A percentile compares a stretch with the other conserved stretches of the same genome.
Conservation (phyloP, 2,113 vertebrate species). For the Hippopotamus amphibius region DNA sequence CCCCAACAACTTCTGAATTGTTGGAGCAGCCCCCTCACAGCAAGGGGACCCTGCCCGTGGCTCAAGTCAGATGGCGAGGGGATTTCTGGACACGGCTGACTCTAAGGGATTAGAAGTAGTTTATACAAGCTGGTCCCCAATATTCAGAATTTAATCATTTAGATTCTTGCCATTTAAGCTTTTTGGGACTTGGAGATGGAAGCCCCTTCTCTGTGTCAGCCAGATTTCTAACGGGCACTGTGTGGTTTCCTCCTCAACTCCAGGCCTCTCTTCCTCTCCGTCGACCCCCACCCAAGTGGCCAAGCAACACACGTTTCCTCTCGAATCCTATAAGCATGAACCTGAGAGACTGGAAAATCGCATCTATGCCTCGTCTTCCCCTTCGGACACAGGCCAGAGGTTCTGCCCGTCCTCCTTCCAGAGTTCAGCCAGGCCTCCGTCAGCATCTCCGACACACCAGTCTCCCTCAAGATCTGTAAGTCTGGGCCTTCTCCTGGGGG, state of each 20-base stretch:
- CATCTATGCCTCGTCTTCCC: conserved; percentile 90
- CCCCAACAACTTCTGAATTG: fast-evolving
- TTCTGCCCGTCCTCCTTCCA: conserved; percentile 87
- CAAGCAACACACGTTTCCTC: conserved; percentile 93
- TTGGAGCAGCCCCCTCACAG: background rate
- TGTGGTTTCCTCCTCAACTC: conserved; percentile 86
- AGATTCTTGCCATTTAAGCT: background rate
- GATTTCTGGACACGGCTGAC: background rate
- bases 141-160: background rate
- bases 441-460: conserved; percentile 85
- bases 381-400: conserved; percentile 92
- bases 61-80: background rate
- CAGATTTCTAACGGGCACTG: background rate
- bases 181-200: background rate
- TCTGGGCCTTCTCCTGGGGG: conserved; percentile 51
- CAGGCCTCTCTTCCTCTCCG: conserved; percentile 93
- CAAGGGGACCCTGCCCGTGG: fast-evolving
- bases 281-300: conserved; percentile 93
- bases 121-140: background rate
- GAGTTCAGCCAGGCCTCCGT: conserved; percentile 86
- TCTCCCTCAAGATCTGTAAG: conserved; percentile 94
- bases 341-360: conserved; percentile 90
- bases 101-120: background rate
- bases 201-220: background rate
- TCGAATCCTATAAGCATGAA: conserved; percentile 91